These are phyloP conservation scores for Tinamus guttatus DNA, from an alignment of 2,113 vertebrate species.

Conservation along the genomic window DNA sequence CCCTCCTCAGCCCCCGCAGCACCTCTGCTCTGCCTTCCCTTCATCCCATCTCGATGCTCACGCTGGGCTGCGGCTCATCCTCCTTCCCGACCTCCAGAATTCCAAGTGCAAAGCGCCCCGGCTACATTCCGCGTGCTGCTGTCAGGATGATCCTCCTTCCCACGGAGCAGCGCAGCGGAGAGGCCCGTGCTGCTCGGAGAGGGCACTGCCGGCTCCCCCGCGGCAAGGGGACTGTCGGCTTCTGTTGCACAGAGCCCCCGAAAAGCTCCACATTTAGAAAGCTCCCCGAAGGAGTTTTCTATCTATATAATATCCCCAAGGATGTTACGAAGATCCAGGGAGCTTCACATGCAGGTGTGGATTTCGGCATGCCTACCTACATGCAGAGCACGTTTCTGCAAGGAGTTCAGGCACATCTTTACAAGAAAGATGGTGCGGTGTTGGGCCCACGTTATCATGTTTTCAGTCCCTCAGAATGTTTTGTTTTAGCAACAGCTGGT, in stretches of 20 bases:
- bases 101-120: accelerated
- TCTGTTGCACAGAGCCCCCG: accelerated
- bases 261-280: not conserved
- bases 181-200: not conserved
- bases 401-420: not conserved
- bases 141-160: not conserved
- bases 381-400: not conserved
- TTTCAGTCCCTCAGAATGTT: not conserved
- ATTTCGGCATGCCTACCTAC: not conserved
- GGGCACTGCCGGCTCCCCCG: accelerated
- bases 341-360: not conserved
- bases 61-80: not conserved
- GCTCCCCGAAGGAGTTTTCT: too few species aligned
- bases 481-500: not conserved
- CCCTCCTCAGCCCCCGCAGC: not conserved
- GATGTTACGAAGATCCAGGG: not conserved
- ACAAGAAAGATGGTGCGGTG: not conserved
- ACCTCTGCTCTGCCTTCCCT: not conserved
- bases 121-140: not conserved
- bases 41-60: not conserved
- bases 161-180: accelerated
- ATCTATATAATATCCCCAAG: too few species aligned
- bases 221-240: not conserved
- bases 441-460: not conserved
- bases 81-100: not conserved